phyloP scores from a whole-genome alignment of 1,140 invertebrate genomes.

The Trigoniulus corallinus region DNA sequence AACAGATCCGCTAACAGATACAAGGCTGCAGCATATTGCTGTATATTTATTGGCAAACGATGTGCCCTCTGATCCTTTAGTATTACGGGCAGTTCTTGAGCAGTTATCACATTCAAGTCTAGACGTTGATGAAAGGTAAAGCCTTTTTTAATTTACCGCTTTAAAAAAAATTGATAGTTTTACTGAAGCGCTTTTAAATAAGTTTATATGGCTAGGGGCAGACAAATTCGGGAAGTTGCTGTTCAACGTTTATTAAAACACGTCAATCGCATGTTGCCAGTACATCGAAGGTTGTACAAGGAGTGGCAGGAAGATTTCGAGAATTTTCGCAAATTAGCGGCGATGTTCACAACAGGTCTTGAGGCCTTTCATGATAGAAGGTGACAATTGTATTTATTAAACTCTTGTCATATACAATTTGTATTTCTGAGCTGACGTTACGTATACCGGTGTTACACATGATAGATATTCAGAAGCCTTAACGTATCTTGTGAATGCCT shows the following conservation, averaged over 20 bases:
- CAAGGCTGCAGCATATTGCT: neutral
- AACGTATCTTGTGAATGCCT: slow-evolving; percentile 1
- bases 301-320: slow-evolving; percentile 1
- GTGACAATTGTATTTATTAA: neutral
- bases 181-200: neutral
- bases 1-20: neutral
- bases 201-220: neutral
- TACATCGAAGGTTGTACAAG: neutral
- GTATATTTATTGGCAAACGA: slow-evolving; percentile 1
- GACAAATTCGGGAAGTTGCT: neutral
- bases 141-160: neutral
- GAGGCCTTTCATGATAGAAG: slow-evolving; percentile 3
- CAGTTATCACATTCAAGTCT: neutral
- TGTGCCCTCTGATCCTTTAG: neutral
- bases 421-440: neutral
- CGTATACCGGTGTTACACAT: neutral
- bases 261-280: neutral
- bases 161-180: neutral
- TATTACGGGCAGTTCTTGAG: neutral
- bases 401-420: neutral
- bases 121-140: neutral
- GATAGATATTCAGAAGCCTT: slow-evolving; percentile 1
- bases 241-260: neutral
- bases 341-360: slow-evolving; percentile 1
- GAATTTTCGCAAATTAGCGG: neutral